phyloP scores from a whole-genome alignment of 1,140 invertebrate species.

The Liolophura sinensis region DNA sequence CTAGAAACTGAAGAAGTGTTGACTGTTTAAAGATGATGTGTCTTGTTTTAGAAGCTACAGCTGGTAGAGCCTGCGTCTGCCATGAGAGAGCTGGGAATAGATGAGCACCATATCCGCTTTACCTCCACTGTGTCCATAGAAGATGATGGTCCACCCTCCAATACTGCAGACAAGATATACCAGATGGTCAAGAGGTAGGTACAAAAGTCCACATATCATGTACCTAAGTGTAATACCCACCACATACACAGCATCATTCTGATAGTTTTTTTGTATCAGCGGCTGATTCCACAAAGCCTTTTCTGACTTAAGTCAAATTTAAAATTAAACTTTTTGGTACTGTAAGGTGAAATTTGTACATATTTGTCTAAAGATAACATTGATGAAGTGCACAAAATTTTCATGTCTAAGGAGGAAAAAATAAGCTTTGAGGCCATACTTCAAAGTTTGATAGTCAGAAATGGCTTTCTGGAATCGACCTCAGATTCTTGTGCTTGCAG shows the following conservation, averaged over 20 bases:
- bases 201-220: constrained; percentile 2
- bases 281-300: no score
- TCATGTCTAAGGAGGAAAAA: no score
- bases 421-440: no score
- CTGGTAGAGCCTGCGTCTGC: constrained; percentile 89
- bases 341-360: no score
- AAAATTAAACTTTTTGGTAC: no score
- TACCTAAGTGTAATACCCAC: background rate
- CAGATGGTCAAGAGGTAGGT: constrained; percentile 60
- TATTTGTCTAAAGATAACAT: no score
- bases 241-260: background rate
- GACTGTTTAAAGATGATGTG: background rate
- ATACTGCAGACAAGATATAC: constrained; percentile 80
- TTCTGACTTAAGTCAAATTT: no score
- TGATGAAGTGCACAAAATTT: no score
- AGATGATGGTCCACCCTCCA: constrained; percentile 74
- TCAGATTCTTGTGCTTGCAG: no score
- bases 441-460: no score
- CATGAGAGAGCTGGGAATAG: constrained; percentile 85
- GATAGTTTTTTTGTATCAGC: background rate
- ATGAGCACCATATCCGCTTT: constrained; percentile 76
- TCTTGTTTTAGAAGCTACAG: constrained; percentile 67
- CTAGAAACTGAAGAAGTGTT: background rate
- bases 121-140: constrained; percentile 86
- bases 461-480: no score